Evolutionary conservation across 2,888 invertebrate species (phyloP), one percentile per base, ranked within the genome.

Genomic region (Hecatera dysodea): DNA sequence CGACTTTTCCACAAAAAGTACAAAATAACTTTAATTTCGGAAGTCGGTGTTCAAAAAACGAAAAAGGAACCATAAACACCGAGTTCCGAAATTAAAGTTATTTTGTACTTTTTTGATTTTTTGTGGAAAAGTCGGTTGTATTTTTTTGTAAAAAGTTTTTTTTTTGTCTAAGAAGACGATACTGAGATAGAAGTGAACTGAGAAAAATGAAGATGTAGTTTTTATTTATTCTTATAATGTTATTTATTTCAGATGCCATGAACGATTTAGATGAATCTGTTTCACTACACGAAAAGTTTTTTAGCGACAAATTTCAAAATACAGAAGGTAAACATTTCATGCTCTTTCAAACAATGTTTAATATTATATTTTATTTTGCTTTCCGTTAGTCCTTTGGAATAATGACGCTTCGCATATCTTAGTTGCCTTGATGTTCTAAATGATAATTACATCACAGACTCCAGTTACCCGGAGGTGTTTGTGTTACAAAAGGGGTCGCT

Each of bases 401-500:
- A 50, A 7, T 50, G 50, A 15, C 15, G 15, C 24, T 1, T 22
- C 22, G 22, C 11, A 48, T 1, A 22, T 48, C 12, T 48, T 48
- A 48, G 22, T 24, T 62, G 8, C 36, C 53, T 12, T 11, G 4
- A 27, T 17, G 2, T 27, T 22, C 17, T 17, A n/a, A 11, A 56
- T 27, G 9, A 63, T 11, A 2, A 22, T 11, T 12, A n/a, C 22
- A 9, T 67, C 67, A 39, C 11, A 61, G n/a, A 11, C 53, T 72
- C 39, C 61, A 61, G 7, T 56, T 22, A 33, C 11, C 59, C 9
- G 44, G 67, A 12, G 80, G 80, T 33, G 27, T 36, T 0, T 80
- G 80, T 27, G 57, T 69, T n/a, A n/a, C 27, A 72, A 66, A 22
- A n/a, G n/a, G n/a, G 65, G 66, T 1, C 60, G 33, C 29, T 80